Conservation (phyloP, 2,888 invertebrate species). For the Parochlus steinenii region DNA sequence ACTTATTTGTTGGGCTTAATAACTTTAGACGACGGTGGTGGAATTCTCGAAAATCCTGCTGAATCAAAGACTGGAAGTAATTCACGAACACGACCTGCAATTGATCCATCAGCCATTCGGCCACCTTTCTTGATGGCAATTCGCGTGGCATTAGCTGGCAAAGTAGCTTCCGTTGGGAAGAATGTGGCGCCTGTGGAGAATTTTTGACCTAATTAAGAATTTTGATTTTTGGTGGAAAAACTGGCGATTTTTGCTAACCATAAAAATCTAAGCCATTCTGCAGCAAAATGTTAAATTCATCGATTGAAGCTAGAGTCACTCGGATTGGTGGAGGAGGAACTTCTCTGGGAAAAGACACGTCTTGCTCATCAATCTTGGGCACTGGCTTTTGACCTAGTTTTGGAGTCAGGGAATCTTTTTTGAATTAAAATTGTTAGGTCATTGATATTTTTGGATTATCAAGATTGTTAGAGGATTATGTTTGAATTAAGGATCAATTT, state of each 20-base stretch:
- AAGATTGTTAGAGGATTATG: too few relatives aligned
- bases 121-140: slow-evolving; percentile 34
- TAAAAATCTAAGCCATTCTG: slow-evolving; percentile 78
- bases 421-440: background rate
- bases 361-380: slow-evolving; percentile 33
- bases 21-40: slow-evolving; percentile 62
- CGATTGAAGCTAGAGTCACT: slow-evolving; percentile 56
- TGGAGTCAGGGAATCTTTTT: slow-evolving; percentile 13
- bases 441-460: too few relatives aligned
- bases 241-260: too few relatives aligned
- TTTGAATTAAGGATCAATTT: too few relatives aligned
- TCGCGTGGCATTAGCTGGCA: slow-evolving; percentile 44
- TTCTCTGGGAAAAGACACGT: slow-evolving; percentile 33
- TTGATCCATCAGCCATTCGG: slow-evolving; percentile 49
- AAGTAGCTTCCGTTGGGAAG: slow-evolving; percentile 66
- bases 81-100: slow-evolving; percentile 53
- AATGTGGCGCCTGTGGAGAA: slow-evolving; percentile 76
- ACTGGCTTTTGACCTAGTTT: slow-evolving; percentile 13
- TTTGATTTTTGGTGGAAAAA: too few relatives aligned
- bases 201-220: too few relatives aligned
- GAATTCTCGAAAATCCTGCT: slow-evolving; percentile 67
- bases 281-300: slow-evolving; percentile 58
- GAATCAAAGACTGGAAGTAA: slow-evolving; percentile 70
- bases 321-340: slow-evolving; percentile 46
- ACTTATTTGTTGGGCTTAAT: slow-evolving; percentile 38